Evolutionary conservation across 2,888 invertebrate species (phyloP).

Genomic region (Ochropleura leucogaster): DNA sequence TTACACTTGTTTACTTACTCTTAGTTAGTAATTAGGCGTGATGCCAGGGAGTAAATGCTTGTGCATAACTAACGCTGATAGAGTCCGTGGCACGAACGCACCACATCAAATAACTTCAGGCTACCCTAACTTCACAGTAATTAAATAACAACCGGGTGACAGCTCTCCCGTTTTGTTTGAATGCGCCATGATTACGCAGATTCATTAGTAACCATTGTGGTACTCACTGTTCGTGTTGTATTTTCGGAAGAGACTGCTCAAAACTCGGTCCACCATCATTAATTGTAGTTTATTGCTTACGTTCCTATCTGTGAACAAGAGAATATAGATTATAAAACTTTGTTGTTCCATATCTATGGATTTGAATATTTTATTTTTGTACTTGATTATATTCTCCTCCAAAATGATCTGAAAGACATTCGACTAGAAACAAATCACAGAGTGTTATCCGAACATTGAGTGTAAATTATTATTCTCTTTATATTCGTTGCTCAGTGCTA

Average conservation of each 20-base stretch:
- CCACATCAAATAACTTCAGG: slow-evolving; percentile 52
- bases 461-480: slow-evolving; percentile 31
- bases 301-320: slow-evolving; percentile 78
- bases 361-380: slow-evolving; percentile 19
- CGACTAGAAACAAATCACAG: slow-evolving; percentile 13
- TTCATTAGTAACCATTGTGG: slow-evolving; percentile 62
- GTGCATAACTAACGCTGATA: slow-evolving; percentile 44
- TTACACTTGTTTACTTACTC: slow-evolving; percentile 1
- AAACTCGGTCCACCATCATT: slow-evolving; percentile 80
- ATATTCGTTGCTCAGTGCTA: slow-evolving; percentile 12
- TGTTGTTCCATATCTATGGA: slow-evolving; percentile 7
- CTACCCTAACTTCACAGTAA: slow-evolving; percentile 54
- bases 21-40: slow-evolving; percentile 10
- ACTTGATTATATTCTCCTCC: slow-evolving; percentile 14
- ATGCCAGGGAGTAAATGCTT: slow-evolving; percentile 37
- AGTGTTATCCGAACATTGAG: slow-evolving; percentile 1
- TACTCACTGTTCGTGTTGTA: slow-evolving; percentile 78
- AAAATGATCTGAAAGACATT: slow-evolving; percentile 25
- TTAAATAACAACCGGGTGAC: slow-evolving; percentile 59
- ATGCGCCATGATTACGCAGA: slow-evolving; percentile 54
- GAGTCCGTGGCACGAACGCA: slow-evolving; percentile 21
- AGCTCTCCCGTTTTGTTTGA: slow-evolving; percentile 49
- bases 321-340: slow-evolving; percentile 43
- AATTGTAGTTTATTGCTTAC: slow-evolving; percentile 74
- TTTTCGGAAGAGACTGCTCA: slow-evolving; percentile 76